Base-by-base conservation (phyloP, 64 coral and sea anemone genomes). In the Acropora tenuis region DNA sequence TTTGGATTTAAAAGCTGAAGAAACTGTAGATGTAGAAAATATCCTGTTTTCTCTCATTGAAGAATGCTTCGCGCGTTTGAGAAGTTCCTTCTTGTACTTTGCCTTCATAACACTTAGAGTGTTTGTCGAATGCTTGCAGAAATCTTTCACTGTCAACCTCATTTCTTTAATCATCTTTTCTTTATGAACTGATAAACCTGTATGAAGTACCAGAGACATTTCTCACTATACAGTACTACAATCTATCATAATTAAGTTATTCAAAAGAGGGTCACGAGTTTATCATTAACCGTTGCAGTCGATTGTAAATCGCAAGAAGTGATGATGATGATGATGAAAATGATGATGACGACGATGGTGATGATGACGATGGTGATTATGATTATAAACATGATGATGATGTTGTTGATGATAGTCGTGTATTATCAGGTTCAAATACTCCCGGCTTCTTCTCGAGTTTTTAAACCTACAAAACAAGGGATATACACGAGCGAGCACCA, bases 161-260 rank as follows among this genome's bases (percentile, higher is more conserved):
- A 77, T 77, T 50, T 77, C 75, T 77, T 77, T 17, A 77, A 77
- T 77, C 75, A 77, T 77, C 44, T 77, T 77, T 8, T 77, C 75
- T 17, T 77, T 77, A 47, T 77, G 75, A 47, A 47, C 43, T 47
- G 45, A 77, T 46, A 77, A 46, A 77, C 42, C 75, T 77, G 45
- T 77, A 11, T 77, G 9, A 17, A 77, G n/a, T 77, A 46, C 17
- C 1, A 49, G 11, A 48, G 60, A 16, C 60, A 1, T 65, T 65
- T 65, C 60, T 65, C 60, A 65, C 16, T 65, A 65, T 65, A 65
- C 8, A 1, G 59, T 63, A 63, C 59, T 63, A 75, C 73, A 75
- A 8, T 1, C 19, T 75, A 20, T 75, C 30, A 20, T 5, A 76
- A 40, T 76, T 76, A 7, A 76, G 30, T 3, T 46, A 30, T 76